A percentile compares a stretch with the other conserved stretches of the same genome.
These are phyloP conservation scores for Beris morrisii DNA, from an alignment of 2,888 invertebrate species.

Conservation along the genomic window DNA sequence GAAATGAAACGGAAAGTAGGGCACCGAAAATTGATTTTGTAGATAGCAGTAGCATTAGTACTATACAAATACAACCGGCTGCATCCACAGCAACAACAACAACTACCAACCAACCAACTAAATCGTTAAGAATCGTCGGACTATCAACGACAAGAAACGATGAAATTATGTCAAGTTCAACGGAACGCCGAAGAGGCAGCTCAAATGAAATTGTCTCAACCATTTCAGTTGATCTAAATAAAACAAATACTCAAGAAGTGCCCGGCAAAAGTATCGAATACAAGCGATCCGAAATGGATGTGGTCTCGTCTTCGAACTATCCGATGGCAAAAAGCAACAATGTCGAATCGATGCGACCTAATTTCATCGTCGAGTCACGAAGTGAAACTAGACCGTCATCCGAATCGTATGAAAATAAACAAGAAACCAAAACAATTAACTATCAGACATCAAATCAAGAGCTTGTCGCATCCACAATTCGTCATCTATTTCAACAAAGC, in stretches of 20 bases:
- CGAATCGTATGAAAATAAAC: not conserved
- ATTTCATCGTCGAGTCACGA: not conserved
- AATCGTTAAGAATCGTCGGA: conserved; percentile 1
- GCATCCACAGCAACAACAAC: conserved; percentile 1
- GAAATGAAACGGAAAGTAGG: conserved; percentile 9
- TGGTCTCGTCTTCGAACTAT: conserved; percentile 22
- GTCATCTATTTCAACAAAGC: conserved; percentile 33
- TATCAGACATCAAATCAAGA: conserved; percentile 22
- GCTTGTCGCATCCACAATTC: conserved; percentile 32
- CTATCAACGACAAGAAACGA: conserved; percentile 4
- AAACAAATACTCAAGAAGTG: not conserved
- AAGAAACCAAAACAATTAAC: not conserved
- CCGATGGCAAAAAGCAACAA: not conserved
- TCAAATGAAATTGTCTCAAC: no score
- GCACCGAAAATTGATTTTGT: conserved; percentile 10
- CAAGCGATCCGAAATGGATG: not conserved
- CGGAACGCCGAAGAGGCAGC: conserved; percentile 8
- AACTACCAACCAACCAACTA: not conserved
- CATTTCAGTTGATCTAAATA: no score
- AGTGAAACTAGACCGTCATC: not conserved
- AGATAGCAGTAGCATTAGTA: conserved; percentile 14
- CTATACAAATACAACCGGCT: not conserved
- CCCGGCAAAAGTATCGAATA: not conserved
- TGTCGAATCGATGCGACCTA: conserved; percentile 1
- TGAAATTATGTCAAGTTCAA: conserved; percentile 32